These are phyloP conservation scores for Psettodes erumei DNA, from an alignment of 2,113 vertebrate genomes.

Conservation along the genomic window DNA sequence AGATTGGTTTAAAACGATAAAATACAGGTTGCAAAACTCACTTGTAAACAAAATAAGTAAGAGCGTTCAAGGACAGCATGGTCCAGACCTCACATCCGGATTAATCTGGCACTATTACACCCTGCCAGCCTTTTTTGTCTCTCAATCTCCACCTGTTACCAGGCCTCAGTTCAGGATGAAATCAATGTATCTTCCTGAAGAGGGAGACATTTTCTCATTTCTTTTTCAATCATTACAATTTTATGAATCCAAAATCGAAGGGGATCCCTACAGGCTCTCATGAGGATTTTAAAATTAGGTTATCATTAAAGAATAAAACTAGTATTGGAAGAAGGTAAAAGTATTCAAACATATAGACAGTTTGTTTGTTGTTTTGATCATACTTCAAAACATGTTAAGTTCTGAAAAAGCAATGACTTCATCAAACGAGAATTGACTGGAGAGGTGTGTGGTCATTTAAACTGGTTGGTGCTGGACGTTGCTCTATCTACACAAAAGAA, in stretches of 20 bases:
- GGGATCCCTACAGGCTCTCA: neutral
- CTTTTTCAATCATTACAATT: neutral
- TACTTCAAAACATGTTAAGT: neutral
- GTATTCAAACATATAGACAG: neutral
- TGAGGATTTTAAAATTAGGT: neutral
- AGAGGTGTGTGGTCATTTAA: neutral
- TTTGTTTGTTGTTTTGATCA: neutral
- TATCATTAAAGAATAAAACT: too few species aligned
- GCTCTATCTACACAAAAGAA: neutral
- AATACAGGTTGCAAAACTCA: neutral
- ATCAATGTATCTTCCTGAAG: conserved; percentile 52
- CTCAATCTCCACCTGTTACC: conserved; percentile 11
- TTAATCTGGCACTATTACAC: neutral
- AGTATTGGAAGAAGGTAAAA: neutral
- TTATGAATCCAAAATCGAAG: neutral
- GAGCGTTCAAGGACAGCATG: neutral
- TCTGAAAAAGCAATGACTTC: neutral
- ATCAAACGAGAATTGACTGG: neutral
- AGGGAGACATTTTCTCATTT: conserved; percentile 60
- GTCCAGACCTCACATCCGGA: neutral
- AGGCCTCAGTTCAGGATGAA: neutral
- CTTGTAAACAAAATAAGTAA: neutral
- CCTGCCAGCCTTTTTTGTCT: neutral
- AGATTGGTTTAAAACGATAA: neutral
- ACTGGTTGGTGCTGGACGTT: neutral